Conservation (phyloP, 2,888 invertebrate species). For the Anodontia alba region DNA sequence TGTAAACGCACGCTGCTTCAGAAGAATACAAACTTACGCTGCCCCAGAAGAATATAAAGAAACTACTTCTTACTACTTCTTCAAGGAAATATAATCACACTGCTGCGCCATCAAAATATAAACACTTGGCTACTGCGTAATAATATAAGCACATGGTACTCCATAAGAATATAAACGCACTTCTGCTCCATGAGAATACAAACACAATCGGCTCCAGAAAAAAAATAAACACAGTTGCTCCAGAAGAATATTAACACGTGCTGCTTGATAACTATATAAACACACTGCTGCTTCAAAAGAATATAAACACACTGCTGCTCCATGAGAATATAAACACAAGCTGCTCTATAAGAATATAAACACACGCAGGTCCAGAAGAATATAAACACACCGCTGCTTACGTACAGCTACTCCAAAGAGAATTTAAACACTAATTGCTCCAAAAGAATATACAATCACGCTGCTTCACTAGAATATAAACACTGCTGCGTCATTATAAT, state of each 20-base stretch:
- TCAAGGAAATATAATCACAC: too few relatives aligned
- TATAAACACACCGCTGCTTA: background rate
- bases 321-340: background rate
- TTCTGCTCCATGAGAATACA: background rate
- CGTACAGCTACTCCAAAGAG: background rate
- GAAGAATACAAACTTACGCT: background rate
- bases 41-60: too few relatives aligned
- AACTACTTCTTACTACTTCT: too few relatives aligned
- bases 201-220: too few relatives aligned
- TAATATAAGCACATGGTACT: background rate
- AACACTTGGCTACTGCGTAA: too few relatives aligned
- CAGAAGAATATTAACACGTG: background rate
- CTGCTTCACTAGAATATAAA: background rate
- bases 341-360: background rate
- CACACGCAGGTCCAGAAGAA: background rate
- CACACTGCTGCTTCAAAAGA: background rate
- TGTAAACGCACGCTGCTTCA: too few relatives aligned
- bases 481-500: background rate
- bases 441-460: too few relatives aligned
- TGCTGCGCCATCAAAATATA: too few relatives aligned
- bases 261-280: background rate
- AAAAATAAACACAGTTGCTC: too few relatives aligned
- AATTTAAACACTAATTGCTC: too few relatives aligned
- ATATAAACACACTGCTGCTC: background rate
- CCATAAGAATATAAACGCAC: background rate